Evolutionary conservation across 2,888 invertebrate species (phyloP).

Genomic region (Baronia brevicornis): DNA sequence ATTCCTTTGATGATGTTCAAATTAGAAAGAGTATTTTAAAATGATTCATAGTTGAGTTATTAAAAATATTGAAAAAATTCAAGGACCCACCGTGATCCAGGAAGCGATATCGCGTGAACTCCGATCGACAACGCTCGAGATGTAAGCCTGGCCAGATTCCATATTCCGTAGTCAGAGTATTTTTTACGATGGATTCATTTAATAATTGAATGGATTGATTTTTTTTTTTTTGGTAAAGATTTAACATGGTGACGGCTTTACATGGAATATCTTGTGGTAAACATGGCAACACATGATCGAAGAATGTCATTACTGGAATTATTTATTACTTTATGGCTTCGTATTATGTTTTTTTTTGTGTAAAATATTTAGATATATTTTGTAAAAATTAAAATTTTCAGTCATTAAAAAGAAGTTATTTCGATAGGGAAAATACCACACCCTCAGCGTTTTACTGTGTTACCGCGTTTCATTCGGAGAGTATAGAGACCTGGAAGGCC

Average conservation of each 20-base stretch:
- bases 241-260: constrained; percentile 39
- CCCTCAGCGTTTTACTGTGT: too few relatives aligned
- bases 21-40: too few relatives aligned
- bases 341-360: too few relatives aligned
- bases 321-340: too few relatives aligned
- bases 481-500: too few relatives aligned
- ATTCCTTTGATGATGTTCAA: constrained; percentile 7
- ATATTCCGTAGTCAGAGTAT: constrained; percentile 6
- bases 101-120: background rate
- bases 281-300: constrained; percentile 47
- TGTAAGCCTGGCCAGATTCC: constrained; percentile 13
- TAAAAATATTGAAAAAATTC: constrained; percentile 5
- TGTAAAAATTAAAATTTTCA: too few relatives aligned
- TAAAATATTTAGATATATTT: too few relatives aligned
- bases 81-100: constrained; percentile 13
- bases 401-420: too few relatives aligned
- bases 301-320: too few relatives aligned
- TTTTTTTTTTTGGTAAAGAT: constrained; percentile 24
- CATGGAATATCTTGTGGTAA: constrained; percentile 19
- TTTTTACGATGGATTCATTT: constrained; percentile 1
- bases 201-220: constrained; percentile 16
- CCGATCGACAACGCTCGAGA: constrained; percentile 5
- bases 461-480: too few relatives aligned
- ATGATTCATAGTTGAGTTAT: too few relatives aligned
- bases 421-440: too few relatives aligned